Conservation (phyloP, 2,797 vertebrate genomes). For the Sebastes itinus region DNA sequence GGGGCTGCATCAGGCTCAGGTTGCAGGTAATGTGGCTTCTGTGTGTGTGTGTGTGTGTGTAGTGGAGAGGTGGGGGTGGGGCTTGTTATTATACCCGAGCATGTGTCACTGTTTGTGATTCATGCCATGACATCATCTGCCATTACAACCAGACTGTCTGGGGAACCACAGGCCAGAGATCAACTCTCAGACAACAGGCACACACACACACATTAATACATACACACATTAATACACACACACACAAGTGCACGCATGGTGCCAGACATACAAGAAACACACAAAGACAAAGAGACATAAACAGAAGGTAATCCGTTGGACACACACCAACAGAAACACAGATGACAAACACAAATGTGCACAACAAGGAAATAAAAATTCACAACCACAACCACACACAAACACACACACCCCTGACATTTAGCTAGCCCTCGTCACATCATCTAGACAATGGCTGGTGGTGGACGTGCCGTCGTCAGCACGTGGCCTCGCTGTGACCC, state of each 20-base stretch:
- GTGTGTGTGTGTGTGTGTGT: neutral
- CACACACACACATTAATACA: neutral
- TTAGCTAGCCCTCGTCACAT: neutral
- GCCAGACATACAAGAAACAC: neutral
- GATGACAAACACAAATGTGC: neutral
- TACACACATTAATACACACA: neutral
- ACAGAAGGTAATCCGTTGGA: slow-evolving; percentile 6
- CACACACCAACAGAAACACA: slow-evolving; percentile 4
- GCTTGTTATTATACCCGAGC: slow-evolving; percentile 74
- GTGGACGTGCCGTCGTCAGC: neutral
- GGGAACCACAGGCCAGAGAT: slow-evolving; percentile 75
- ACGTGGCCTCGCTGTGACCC: slow-evolving; percentile 28
- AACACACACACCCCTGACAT: neutral
- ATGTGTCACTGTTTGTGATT: slow-evolving; percentile 82
- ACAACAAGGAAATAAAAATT: neutral
- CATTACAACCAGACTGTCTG: slow-evolving; percentile 82
- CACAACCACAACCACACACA: neutral
- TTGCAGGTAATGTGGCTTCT: slow-evolving; percentile 75
- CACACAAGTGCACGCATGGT: neutral
- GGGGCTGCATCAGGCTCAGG: slow-evolving; percentile 69
- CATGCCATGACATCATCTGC: slow-evolving; percentile 83
- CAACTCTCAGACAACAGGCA: slow-evolving; percentile 57
- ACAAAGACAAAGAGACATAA: slow-evolving; percentile 16
- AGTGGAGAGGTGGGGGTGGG: slow-evolving; percentile 34
- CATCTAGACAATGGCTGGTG: slow-evolving; percentile 24